phyloP scores from a whole-genome alignment of 2,888 invertebrate species.

The Notodonta dromedarius region DNA sequence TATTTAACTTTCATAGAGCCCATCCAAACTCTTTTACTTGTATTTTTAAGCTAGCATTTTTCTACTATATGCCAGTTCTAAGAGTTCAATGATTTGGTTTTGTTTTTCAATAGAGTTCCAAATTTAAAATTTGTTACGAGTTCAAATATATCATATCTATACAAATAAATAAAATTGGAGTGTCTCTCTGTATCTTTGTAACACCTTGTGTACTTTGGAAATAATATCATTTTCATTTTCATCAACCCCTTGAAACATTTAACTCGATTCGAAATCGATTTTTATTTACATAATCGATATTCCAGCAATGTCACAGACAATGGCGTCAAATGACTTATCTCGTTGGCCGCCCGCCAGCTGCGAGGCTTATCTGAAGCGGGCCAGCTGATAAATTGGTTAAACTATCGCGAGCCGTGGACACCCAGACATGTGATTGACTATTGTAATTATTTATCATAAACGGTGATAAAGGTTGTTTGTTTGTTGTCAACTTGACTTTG shows the following conservation, averaged over 20 bases:
- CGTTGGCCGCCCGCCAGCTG: slow-evolving; percentile 5
- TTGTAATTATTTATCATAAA: slow-evolving; percentile 23
- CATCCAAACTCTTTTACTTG: no score
- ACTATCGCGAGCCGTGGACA: slow-evolving; percentile 18
- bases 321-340: slow-evolving; percentile 36
- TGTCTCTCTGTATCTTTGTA: no score
- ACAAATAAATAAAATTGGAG: no score
- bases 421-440: slow-evolving; percentile 28
- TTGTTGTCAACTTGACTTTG: slow-evolving; percentile 3
- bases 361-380: slow-evolving; percentile 13
- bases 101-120: neutral
- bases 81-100: no score
- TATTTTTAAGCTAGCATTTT: no score
- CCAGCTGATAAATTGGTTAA: slow-evolving; percentile 20
- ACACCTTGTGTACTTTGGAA: no score
- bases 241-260: neutral
- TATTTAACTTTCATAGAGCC: neutral
- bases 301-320: slow-evolving; percentile 21
- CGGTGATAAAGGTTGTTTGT: slow-evolving; percentile 3
- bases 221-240: no score
- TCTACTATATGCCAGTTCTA: no score
- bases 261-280: slow-evolving; percentile 4
- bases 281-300: slow-evolving; percentile 6
- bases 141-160: neutral
- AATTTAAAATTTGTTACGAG: neutral